Percentiles rank a stretch among this genome's conserved stretches.
Conservation (phyloP, 2,113 vertebrate species). For the Ceuthmochares aereus region DNA sequence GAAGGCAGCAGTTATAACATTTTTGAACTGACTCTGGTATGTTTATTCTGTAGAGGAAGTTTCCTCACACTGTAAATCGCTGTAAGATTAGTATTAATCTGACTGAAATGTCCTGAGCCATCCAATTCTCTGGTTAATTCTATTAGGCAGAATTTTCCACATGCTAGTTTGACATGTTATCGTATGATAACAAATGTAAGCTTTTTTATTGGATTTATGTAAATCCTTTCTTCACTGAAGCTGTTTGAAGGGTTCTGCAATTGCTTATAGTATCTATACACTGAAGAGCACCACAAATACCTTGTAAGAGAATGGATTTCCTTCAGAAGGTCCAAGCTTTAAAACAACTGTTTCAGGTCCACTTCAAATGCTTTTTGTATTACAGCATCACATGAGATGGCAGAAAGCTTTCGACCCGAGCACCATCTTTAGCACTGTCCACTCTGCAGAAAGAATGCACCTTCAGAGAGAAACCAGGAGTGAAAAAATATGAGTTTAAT, state of each 20-base stretch:
- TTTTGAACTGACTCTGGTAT: conserved; percentile 16
- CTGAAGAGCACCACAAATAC: neutral
- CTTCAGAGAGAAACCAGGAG: neutral
- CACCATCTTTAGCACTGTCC: neutral
- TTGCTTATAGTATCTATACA: neutral
- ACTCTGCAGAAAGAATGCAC: neutral
- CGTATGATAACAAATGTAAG: conserved; percentile 66
- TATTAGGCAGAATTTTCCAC: conserved; percentile 66
- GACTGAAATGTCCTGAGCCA: conserved; percentile 63
- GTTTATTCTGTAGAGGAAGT: conserved; percentile 60
- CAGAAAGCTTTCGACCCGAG: neutral
- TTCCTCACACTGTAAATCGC: conserved; percentile 50
- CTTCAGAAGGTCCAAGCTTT: neutral
- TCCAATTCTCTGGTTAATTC: conserved; percentile 70
- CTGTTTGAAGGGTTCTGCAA: conserved; percentile 6
- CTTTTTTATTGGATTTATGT: conserved; percentile 67
- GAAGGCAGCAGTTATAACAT: conserved; percentile 7
- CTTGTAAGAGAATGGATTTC: neutral
- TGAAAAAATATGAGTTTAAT: neutral
- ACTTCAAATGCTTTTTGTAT: neutral
- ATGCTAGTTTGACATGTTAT: conserved; percentile 69
- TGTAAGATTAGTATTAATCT: conserved; percentile 73
- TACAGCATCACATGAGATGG: neutral
- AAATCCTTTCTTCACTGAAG: conserved; percentile 66
- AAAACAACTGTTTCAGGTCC: neutral